These are phyloP conservation scores for Epistrophe eligans DNA, from an alignment of 2,888 invertebrate genomes.

Conservation along the genomic window DNA sequence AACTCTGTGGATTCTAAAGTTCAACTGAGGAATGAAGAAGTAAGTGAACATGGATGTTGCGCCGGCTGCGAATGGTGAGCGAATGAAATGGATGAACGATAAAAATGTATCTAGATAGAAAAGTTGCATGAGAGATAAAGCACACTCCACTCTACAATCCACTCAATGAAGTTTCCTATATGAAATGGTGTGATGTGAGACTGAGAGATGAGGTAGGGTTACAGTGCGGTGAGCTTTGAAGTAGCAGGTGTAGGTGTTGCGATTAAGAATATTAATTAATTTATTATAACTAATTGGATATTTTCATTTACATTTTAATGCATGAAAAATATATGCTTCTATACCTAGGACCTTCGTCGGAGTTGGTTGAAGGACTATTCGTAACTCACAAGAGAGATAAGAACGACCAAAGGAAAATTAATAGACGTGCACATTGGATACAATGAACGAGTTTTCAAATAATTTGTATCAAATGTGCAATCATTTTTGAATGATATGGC, in stretches of 20 bases:
- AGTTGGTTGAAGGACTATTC: too few relatives aligned
- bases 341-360: too few relatives aligned
- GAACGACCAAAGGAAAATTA: too few relatives aligned
- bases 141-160: too few relatives aligned
- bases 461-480: too few relatives aligned
- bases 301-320: too few relatives aligned
- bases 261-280: slow-evolving; percentile 57
- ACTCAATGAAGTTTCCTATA: not conserved
- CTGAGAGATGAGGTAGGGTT: not conserved
- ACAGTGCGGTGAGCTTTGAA: not conserved
- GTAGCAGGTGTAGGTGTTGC: slow-evolving; percentile 39
- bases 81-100: slow-evolving; percentile 1
- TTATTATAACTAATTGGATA: slow-evolving; percentile 50
- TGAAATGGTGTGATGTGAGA: not conserved
- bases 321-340: too few relatives aligned
- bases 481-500: too few relatives aligned
- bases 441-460: too few relatives aligned
- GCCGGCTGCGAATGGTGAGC: not conserved
- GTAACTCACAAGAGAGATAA: too few relatives aligned
- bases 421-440: too few relatives aligned
- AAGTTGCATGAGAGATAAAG: slow-evolving; percentile 55
- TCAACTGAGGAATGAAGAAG: slow-evolving; percentile 64
- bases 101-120: slow-evolving; percentile 63
- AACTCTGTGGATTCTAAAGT: slow-evolving; percentile 75
- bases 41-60: slow-evolving; percentile 62